Conservation (phyloP, 2,113 vertebrate species). For the Nematolebias whitei region DNA sequence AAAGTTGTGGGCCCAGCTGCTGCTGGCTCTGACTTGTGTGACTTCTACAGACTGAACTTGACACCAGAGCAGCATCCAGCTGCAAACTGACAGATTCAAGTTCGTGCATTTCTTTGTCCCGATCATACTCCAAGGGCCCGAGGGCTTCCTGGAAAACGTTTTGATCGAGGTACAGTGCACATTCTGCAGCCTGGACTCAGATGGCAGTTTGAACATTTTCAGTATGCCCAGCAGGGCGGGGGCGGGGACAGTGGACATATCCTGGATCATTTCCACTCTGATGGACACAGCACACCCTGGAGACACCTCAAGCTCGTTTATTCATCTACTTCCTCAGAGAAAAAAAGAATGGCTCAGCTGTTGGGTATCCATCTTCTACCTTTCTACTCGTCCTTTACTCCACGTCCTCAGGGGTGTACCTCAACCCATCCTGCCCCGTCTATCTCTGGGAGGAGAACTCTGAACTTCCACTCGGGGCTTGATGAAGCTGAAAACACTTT, state of each 20-base stretch:
- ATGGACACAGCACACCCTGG: slow-evolving; percentile 45
- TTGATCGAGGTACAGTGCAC: slow-evolving; percentile 13
- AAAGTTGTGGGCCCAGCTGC: slow-evolving; percentile 23
- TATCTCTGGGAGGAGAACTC: slow-evolving; percentile 17
- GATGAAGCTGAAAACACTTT: slow-evolving; percentile 51
- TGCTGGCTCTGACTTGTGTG: slow-evolving; percentile 10
- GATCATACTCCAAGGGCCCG: slow-evolving; percentile 23
- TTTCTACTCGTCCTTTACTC: slow-evolving; percentile 18
- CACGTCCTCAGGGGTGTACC: slow-evolving; percentile 33
- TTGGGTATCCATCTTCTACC: slow-evolving; percentile 52
- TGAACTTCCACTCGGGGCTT: slow-evolving; percentile 47
- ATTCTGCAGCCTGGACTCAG: slow-evolving; percentile 70
- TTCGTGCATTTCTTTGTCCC: slow-evolving; percentile 37
- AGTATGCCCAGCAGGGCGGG: slow-evolving; percentile 42
- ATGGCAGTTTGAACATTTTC: slow-evolving; percentile 54
- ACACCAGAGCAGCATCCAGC: slow-evolving; percentile 12
- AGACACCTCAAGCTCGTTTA: slow-evolving; percentile 38
- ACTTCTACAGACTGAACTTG: not conserved
- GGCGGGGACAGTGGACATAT: slow-evolving; percentile 37
- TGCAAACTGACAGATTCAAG: slow-evolving; percentile 22
- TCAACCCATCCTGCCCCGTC: slow-evolving; percentile 15
- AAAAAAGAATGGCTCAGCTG: slow-evolving; percentile 71
- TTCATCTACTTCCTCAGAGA: slow-evolving; percentile 51
- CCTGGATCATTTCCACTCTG: slow-evolving; percentile 64
- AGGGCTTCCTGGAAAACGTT: slow-evolving; percentile 30